Base-by-base conservation (phyloP, 2,113 vertebrate species). In the Sinocyclocheilus grahami region DNA sequence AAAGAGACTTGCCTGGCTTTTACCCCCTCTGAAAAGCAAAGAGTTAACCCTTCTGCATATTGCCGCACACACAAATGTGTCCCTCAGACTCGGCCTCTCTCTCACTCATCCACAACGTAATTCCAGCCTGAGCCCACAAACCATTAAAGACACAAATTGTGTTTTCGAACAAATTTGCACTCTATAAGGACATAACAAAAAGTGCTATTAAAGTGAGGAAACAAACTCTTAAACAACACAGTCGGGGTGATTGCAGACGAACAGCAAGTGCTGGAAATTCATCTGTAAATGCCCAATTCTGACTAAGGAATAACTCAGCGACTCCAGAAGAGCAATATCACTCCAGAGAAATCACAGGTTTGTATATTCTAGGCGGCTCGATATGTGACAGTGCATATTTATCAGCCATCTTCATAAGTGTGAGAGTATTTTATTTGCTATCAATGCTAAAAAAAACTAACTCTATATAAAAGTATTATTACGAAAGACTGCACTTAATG, bases 1-100 rank as follows among this genome's bases (percentile, higher is more conserved):
- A 90, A 86, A 91, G 77, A 88, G 86, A 85, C 88, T 65, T 86
- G 82, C 88, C 85, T 88, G 87, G 90, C 90, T 90, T 90, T 92
- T 84, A 82, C 87, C 80, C 86, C 69, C 60, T 84, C 75, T 48
- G 79, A 85, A 82, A 81, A 75, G 67, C 82, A 76, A 60, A 72
- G 78, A 85, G 86, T 92, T 89, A 86, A 89, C 77, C 86, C 81
- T 65, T 79, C 83, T 67, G 86, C 90, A 71, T 87, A 89, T 72
- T 89, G 85, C 86, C 53, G 63, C 83, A 65, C 83, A 82, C 87
- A 86, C 55, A 84, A 39, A 42, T 9, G 60, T n/a, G 11, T 76
- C 87, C 83, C 77, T 79, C 84, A 84, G 14, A 51, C 27, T 62
- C 63, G 33, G 58, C 55, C 85, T 84, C 71, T 84, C 71, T 78